Percentiles rank a stretch among this genome's conserved stretches.
Conservation (phyloP, 2,113 vertebrate species). For the Charadrius vociferus region DNA sequence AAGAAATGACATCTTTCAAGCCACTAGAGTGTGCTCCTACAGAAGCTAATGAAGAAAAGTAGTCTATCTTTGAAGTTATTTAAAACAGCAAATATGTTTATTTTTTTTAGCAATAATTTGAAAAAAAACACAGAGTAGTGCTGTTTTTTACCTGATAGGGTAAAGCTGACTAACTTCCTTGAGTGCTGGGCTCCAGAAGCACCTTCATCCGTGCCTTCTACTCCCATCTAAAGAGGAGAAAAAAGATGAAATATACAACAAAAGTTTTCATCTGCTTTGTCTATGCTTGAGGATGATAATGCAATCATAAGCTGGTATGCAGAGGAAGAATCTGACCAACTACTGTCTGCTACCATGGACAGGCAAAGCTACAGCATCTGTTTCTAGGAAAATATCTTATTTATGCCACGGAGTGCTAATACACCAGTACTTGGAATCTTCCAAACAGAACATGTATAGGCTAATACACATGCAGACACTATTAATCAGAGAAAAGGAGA, state of each 20-base stretch:
- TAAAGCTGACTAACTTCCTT: conserved; percentile 94
- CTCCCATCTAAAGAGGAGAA: conserved; percentile 78
- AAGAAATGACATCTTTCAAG: neutral
- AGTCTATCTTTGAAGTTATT: neutral
- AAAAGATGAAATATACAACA: neutral
- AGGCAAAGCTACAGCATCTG: neutral
- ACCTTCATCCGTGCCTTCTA: conserved; percentile 86
- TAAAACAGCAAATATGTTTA: neutral
- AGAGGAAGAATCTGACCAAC: neutral
- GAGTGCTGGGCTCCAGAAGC: conserved; percentile 87
- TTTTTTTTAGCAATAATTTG: neutral
- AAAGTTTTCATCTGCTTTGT: neutral
- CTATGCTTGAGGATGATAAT: neutral
- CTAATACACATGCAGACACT: neutral
- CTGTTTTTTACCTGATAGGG: conserved; percentile 85
- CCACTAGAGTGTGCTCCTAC: conserved; percentile 59
- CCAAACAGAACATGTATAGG: neutral
- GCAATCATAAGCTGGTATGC: neutral
- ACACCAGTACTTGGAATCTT: neutral
- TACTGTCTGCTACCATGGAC: neutral
- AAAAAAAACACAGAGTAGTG: neutral
- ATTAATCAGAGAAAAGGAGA: neutral
- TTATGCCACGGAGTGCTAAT: neutral
- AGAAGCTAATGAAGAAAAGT: neutral
- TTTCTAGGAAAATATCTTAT: neutral